Evolutionary conservation across 2,113 vertebrate genomes (phyloP), one percentile per base, ranked within the genome.

Genomic region (Tachysurus fulvidraco): DNA sequence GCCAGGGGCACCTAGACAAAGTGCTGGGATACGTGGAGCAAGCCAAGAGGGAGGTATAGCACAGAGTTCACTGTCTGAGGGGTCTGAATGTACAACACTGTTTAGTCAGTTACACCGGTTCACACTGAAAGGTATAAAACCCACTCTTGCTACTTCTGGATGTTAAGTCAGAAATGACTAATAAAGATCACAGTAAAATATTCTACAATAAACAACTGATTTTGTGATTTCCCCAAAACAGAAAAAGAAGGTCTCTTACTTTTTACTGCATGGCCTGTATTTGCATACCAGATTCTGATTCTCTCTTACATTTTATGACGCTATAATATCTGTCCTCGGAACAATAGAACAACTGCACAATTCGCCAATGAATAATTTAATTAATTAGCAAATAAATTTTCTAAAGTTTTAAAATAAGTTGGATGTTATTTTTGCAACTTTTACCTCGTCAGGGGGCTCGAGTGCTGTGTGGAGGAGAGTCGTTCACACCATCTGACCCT

Each of bases 381-480:
- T 23, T 50, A 76, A 10, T 50, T 69, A 7, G 5, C 6, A 11
- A 30, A 44, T 44, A 73, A 44, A 19, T 2, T 44, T 73, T 19
- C 8, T 10, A 19, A 73, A 36, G 36, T 8, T 21, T 73, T 21
- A 73, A 73, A 73, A 23, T 12, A 25, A 11, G 9, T 25, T 25
- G 44, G 11, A 13, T 76, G 50, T 77, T 77, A 16, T 77, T 54
- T 36, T 69, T 36, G 1, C 2, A 71, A 41, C 1, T 0, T 77
- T 65, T 85, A 25, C 65, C 62, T 88, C 88, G 88, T 4, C 90
- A 99, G 98, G 98, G 98, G 13, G 98, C 97, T 16, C 90, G 91
- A 17, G 96, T 99, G 87, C 90, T 99, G 64, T 98, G 96, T 88
- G 98, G 98, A 82, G 98, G 98, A 60, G 96, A 97, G 50, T 81